Conservation (phyloP, 64 coral and sea anemone species). For the Astreopora myriophthalma region DNA sequence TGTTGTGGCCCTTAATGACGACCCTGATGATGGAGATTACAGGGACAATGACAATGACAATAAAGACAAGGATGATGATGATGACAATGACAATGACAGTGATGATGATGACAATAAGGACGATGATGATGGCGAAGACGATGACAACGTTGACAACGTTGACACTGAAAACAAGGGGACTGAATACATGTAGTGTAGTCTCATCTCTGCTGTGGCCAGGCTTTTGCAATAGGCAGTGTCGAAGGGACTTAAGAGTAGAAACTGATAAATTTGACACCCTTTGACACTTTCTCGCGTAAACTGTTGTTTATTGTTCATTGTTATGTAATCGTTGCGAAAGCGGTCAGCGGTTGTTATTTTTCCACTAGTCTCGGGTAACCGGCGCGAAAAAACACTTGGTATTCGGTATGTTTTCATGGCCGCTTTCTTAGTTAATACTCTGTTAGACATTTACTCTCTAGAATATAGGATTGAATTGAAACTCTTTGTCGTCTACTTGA, state of each 20-base stretch:
- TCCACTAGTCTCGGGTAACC: neutral
- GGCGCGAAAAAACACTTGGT: neutral
- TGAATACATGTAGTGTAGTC: no score
- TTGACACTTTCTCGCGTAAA: neutral
- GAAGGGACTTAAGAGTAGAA: neutral
- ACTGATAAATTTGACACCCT: neutral
- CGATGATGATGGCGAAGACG: no score
- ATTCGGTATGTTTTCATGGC: neutral
- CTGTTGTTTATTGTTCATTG: neutral
- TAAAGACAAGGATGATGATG: no score
- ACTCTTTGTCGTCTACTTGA: neutral
- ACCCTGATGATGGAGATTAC: no score
- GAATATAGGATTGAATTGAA: neutral
- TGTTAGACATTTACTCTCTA: neutral
- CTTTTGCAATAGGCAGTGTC: neutral
- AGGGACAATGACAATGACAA: no score
- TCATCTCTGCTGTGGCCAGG: no score
- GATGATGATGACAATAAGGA: no score
- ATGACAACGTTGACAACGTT: no score
- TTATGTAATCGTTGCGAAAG: neutral
- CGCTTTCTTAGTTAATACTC: neutral
- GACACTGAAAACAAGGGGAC: no score
- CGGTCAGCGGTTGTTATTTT: slow-evolving; percentile 6
- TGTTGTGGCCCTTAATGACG: no score
- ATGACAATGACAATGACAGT: no score